Percentiles rank a stretch among this genome's conserved stretches.
Conservation (phyloP, 2,888 invertebrate genomes). For the Alcis repandata region DNA sequence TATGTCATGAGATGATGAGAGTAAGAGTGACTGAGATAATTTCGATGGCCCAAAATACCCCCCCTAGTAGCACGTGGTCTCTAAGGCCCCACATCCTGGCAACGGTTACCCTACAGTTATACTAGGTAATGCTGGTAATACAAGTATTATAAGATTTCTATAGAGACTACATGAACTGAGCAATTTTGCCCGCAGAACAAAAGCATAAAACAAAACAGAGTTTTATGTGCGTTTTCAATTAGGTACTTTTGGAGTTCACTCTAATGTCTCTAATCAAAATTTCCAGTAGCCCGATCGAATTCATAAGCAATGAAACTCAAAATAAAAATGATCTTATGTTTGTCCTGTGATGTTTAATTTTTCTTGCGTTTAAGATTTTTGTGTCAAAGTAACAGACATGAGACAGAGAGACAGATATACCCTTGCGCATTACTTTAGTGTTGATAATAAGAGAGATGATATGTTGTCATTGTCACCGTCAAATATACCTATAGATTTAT, state of each 20-base stretch:
- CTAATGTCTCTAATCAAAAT: too few species aligned
- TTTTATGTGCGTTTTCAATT: too few species aligned
- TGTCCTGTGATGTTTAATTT: background rate
- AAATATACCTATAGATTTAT: too few species aligned
- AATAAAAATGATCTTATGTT: too few species aligned
- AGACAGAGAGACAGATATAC: background rate
- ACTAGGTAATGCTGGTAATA: constrained; percentile 18
- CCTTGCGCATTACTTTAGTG: background rate
- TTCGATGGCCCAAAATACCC: too few species aligned
- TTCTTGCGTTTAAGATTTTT: background rate
- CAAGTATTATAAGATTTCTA: constrained; percentile 33
- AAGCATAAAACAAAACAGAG: background rate
- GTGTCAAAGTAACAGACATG: background rate
- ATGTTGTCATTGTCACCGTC: too few species aligned
- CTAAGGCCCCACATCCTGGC: constrained; percentile 50
- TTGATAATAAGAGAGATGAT: background rate
- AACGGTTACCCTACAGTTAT: constrained; percentile 35
- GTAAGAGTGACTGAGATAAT: too few species aligned
- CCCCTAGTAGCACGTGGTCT: constrained; percentile 46
- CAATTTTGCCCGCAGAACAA: background rate
- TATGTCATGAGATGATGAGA: too few species aligned
- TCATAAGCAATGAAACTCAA: too few species aligned
- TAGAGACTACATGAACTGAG: background rate
- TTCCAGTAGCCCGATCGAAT: too few species aligned
- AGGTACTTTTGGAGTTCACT: too few species aligned